Conservation (phyloP, 2,888 invertebrate genomes). For the Tiliacea citrago region DNA sequence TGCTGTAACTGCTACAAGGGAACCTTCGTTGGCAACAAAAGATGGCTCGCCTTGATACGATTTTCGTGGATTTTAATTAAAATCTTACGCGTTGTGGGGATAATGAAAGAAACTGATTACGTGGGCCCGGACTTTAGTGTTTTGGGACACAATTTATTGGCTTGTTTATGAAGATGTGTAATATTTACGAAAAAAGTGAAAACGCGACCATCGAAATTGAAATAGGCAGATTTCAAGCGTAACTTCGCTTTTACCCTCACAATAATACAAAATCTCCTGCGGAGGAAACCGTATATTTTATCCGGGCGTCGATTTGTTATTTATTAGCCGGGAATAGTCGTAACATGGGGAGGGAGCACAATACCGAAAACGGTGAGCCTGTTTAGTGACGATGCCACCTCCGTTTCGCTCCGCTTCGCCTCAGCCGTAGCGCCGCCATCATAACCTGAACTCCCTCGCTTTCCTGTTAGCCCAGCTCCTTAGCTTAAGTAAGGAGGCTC, state of each 20-base stretch:
- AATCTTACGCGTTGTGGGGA: conserved; percentile 84
- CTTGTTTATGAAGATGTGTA: conserved; percentile 70
- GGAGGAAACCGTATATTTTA: conserved; percentile 88
- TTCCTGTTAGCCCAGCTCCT: conserved; percentile 70
- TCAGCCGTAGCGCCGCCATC: conserved; percentile 76
- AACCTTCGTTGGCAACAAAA: conserved; percentile 85
- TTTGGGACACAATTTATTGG: conserved; percentile 77
- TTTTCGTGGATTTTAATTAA: conserved; percentile 88
- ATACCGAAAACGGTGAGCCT: conserved; percentile 88
- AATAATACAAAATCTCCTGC: conserved; percentile 81
- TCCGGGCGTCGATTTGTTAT: conserved; percentile 90
- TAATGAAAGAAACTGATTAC: conserved; percentile 84
- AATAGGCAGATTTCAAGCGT: conserved; percentile 76
- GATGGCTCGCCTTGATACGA: conserved; percentile 84
- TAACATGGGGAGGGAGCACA: conserved; percentile 87
- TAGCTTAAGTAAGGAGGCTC: conserved; percentile 70
- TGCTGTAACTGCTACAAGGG: conserved; percentile 85
- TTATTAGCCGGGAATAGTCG: conserved; percentile 90
- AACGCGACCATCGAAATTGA: conserved; percentile 72
- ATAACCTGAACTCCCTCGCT: conserved; percentile 78
- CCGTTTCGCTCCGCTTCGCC: conserved; percentile 82
- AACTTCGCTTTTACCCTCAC: conserved; percentile 77
- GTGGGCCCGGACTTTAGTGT: conserved; percentile 72
- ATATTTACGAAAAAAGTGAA: conserved; percentile 67
- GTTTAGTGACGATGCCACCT: conserved; percentile 87